Evolutionary conservation across 2,888 invertebrate genomes (phyloP).

Genomic region (Leptura quadrifasciata): DNA sequence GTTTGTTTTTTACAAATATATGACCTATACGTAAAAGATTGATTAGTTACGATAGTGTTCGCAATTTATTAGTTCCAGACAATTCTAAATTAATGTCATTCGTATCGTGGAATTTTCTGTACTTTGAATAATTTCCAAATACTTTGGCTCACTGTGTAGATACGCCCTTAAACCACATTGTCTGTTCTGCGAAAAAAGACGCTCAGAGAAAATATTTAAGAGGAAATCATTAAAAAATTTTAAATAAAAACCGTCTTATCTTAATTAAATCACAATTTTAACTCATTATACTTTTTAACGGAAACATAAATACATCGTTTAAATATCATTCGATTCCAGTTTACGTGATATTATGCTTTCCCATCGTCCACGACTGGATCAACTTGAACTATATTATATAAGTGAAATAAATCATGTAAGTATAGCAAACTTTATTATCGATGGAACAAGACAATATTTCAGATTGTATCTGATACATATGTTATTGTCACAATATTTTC

Average conservation of each 20-base stretch:
- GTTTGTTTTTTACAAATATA: too few relatives aligned
- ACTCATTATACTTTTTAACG: neutral
- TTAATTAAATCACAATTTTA: neutral
- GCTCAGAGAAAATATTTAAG: neutral
- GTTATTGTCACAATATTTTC: slow-evolving; percentile 59
- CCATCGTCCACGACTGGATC: slow-evolving; percentile 2
- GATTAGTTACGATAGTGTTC: too few relatives aligned
- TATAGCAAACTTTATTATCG: slow-evolving; percentile 47
- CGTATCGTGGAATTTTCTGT: too few relatives aligned
- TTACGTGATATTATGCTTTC: neutral
- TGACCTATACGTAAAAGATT: too few relatives aligned
- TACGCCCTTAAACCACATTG: neutral
- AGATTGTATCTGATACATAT: slow-evolving; percentile 60
- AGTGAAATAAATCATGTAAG: slow-evolving; percentile 53
- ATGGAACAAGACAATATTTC: slow-evolving; percentile 56
- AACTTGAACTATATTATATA: slow-evolving; percentile 28
- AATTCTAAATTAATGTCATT: too few relatives aligned
- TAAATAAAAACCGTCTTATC: neutral
- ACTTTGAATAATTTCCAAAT: too few relatives aligned
- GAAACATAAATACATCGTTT: neutral
- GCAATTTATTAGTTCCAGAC: too few relatives aligned
- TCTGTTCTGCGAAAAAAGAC: neutral
- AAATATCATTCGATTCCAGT: neutral
- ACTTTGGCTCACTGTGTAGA: too few relatives aligned
- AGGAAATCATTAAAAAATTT: neutral